Percentiles rank a stretch among this genome's conserved stretches.
phyloP scores from a whole-genome alignment of 2,113 vertebrate species.

The Cheilinus undulatus region DNA sequence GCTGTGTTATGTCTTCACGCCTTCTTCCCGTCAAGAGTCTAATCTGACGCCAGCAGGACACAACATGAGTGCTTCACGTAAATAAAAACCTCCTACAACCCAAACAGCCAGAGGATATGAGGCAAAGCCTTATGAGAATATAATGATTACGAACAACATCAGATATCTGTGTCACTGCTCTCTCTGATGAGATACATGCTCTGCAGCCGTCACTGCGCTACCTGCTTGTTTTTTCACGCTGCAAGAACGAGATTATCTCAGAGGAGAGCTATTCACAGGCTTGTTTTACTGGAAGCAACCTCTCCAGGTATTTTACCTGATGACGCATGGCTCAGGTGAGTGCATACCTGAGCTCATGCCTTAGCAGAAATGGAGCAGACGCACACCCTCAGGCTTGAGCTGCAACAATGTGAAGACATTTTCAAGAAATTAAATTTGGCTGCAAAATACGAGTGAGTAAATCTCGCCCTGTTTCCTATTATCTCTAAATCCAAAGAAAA shows the following conservation, averaged over 20 bases:
- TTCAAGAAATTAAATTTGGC: background rate
- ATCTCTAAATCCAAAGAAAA: slow-evolving; percentile 40
- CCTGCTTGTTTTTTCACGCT: background rate
- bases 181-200: background rate
- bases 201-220: background rate
- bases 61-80: slow-evolving; percentile 52
- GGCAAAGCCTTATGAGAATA: slow-evolving; percentile 5
- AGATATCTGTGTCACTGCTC: slow-evolving; percentile 2
- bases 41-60: slow-evolving; percentile 59
- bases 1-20: slow-evolving; percentile 23
- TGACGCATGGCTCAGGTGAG: slow-evolving; percentile 60
- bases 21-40: slow-evolving; percentile 31
- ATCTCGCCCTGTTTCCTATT: background rate
- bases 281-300: slow-evolving; percentile 39
- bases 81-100: slow-evolving; percentile 62
- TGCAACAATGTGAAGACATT: background rate
- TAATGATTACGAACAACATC: slow-evolving; percentile 35
- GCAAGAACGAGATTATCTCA: slow-evolving; percentile 41
- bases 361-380: background rate
- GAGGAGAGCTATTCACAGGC: slow-evolving; percentile 24
- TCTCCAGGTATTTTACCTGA: slow-evolving; percentile 20
- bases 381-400: background rate
- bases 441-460: background rate
- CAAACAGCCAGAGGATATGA: slow-evolving; percentile 59
- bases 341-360: slow-evolving; percentile 58